These are phyloP conservation scores for Helicoverpa assulta DNA, from an alignment of 2,888 invertebrate species.

Conservation along the genomic window DNA sequence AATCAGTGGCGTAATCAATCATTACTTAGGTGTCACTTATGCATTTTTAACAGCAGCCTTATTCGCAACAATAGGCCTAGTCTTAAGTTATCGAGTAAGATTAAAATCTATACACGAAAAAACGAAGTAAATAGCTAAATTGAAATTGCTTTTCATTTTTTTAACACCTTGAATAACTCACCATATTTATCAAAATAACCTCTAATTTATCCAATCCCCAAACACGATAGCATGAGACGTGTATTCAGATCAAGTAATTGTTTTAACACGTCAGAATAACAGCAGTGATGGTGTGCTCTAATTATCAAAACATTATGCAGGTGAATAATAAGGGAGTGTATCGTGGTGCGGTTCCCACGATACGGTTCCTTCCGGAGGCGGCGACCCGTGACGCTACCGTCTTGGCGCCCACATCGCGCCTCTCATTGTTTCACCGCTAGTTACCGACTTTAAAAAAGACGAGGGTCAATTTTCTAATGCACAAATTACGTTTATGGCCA, in stretches of 20 bases:
- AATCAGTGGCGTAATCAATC: slow-evolving; percentile 85
- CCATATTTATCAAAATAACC: background rate
- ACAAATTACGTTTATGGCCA: slow-evolving; percentile 37
- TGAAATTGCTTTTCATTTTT: background rate
- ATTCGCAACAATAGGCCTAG: slow-evolving; percentile 74
- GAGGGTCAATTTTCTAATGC: slow-evolving; percentile 55
- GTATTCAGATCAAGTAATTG: slow-evolving; percentile 26
- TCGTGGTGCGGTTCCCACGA: slow-evolving; percentile 80
- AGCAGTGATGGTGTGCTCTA: slow-evolving; percentile 64
- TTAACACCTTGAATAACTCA: background rate
- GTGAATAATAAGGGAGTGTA: slow-evolving; percentile 76
- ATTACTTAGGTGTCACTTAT: slow-evolving; percentile 82
- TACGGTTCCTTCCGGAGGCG: slow-evolving; percentile 86
- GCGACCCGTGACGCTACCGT: slow-evolving; percentile 88
- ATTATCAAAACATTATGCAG: slow-evolving; percentile 76
- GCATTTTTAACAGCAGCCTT: slow-evolving; percentile 73
- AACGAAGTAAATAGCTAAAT: slow-evolving; percentile 51
- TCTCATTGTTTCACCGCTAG: slow-evolving; percentile 73
- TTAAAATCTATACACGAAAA: slow-evolving; percentile 56
- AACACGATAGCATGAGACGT: slow-evolving; percentile 18
- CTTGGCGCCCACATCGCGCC: slow-evolving; percentile 77
- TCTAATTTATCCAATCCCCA: slow-evolving; percentile 1
- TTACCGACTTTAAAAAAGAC: slow-evolving; percentile 49
- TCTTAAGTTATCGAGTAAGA: slow-evolving; percentile 71
- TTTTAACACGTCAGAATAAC: slow-evolving; percentile 51